These are phyloP conservation scores for Amazona guildingii DNA, from an alignment of 2,113 vertebrate species.

Conservation along the genomic window DNA sequence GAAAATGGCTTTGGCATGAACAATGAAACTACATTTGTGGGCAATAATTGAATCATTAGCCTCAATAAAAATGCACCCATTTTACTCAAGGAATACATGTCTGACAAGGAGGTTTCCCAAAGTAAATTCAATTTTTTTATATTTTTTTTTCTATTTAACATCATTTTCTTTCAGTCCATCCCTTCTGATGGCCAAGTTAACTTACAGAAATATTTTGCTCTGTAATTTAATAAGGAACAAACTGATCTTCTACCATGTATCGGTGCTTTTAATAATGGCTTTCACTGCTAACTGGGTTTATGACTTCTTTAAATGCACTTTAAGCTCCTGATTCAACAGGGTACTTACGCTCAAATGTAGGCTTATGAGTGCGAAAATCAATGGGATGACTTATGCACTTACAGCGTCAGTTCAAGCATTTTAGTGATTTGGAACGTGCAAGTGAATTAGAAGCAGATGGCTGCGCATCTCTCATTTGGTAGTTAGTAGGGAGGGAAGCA, in stretches of 20 bases:
- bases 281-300: not conserved
- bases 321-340: not conserved
- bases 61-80: not conserved
- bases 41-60: not conserved
- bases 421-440: not conserved
- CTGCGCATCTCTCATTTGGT: not conserved
- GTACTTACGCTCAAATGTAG: not conserved
- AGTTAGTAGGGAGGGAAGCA: not conserved
- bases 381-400: not conserved
- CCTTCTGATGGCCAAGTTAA: not conserved
- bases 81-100: not conserved
- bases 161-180: not conserved
- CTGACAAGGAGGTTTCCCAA: not conserved
- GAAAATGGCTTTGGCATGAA: constrained; percentile 23
- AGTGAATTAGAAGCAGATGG: not conserved
- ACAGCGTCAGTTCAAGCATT: not conserved
- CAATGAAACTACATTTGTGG: constrained; percentile 10
- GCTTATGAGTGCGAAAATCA: not conserved
- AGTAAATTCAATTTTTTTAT: not conserved
- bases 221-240: not conserved
- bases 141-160: constrained; percentile 13
- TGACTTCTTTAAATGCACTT: constrained; percentile 2
- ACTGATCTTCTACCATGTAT: not conserved
- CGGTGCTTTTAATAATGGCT: not conserved
- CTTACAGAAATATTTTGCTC: not conserved